Conservation (phyloP, 2,113 vertebrate species). For the Bucco capensis region DNA sequence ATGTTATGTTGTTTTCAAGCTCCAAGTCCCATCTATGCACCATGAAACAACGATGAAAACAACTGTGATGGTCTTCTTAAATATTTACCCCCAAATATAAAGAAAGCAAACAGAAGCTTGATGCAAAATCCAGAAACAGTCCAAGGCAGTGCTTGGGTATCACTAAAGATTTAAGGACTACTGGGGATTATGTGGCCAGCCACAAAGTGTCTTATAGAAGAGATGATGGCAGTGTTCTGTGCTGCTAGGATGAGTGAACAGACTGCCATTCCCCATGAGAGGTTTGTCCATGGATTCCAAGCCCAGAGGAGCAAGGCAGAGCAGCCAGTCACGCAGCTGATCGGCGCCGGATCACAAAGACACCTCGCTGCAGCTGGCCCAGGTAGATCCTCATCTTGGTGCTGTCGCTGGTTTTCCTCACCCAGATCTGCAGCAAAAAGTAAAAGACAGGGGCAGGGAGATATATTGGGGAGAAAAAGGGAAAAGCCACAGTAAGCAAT, state of each 20-base stretch:
- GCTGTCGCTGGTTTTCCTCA: conserved; percentile 98
- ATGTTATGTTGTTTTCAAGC: neutral
- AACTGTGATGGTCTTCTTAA: conserved; percentile 11
- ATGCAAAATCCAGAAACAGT: conserved; percentile 37
- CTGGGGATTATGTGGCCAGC: conserved; percentile 38
- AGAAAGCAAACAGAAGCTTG: neutral
- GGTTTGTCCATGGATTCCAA: neutral
- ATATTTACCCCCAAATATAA: conserved; percentile 20
- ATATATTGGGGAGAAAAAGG: neutral
- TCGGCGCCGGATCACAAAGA: conserved; percentile 92
- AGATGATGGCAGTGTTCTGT: neutral
- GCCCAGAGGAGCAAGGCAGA: neutral
- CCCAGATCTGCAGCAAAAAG: conserved; percentile 85
- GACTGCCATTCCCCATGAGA: neutral
- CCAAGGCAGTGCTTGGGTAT: conserved; percentile 10
- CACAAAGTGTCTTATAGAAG: neutral
- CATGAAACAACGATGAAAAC: neutral
- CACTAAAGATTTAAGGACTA: conserved; percentile 43
- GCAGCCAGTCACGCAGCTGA: conserved; percentile 84
- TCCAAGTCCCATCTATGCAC: neutral
- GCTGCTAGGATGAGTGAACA: neutral
- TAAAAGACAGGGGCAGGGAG: neutral
- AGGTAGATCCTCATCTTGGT: conserved; percentile 99
- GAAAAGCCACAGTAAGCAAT: neutral
- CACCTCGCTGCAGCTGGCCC: conserved; percentile 94